These are phyloP conservation scores for Hydrolagus affinis DNA, from an alignment of 2,113 vertebrate species.

Conservation along the genomic window DNA sequence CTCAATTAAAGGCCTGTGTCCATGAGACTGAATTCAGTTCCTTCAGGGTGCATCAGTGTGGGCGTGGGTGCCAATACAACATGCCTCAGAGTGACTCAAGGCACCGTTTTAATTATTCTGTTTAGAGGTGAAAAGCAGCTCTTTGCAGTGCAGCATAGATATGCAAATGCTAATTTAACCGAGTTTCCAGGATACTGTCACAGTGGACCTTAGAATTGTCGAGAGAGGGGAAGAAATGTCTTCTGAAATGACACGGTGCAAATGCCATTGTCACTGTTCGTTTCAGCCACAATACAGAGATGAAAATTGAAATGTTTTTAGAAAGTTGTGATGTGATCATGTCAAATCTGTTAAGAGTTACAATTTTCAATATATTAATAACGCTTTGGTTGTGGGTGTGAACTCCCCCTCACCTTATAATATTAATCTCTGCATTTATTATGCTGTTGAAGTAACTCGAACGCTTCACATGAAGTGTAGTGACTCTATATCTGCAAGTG, in stretches of 20 bases:
- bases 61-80: not conserved
- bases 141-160: not conserved
- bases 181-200: not conserved
- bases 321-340: no score
- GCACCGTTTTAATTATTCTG: slow-evolving; percentile 16
- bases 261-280: not conserved
- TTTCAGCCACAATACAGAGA: no score
- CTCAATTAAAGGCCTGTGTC: no score
- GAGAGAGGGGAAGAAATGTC: not conserved
- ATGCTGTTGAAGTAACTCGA: no score
- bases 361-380: no score
- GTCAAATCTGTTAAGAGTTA: no score
- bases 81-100: not conserved
- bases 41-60: not conserved
- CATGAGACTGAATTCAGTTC: not conserved
- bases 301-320: no score
- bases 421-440: no score
- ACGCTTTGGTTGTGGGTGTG: no score
- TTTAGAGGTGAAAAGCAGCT: not conserved
- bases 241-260: not conserved
- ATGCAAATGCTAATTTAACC: slow-evolving; percentile 9
- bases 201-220: not conserved
- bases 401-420: no score
- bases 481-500: no score
- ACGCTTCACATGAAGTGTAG: no score